Conservation (phyloP, 2,888 invertebrate species). For the Hesperia comma region DNA sequence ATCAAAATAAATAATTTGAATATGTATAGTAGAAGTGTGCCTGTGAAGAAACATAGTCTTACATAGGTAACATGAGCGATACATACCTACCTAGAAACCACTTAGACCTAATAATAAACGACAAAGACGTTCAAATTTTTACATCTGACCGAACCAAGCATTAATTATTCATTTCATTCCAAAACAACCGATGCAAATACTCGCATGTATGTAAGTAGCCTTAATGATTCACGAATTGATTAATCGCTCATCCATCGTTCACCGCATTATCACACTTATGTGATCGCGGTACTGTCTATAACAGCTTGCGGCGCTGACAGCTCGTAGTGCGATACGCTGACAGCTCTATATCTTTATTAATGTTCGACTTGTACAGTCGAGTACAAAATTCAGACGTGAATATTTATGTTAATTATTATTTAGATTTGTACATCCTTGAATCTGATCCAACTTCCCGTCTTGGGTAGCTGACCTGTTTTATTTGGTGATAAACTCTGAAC, state of each 20-base stretch:
- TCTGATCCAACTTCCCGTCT: neutral
- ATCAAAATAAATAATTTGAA: too few species aligned
- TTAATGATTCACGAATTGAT: slow-evolving; percentile 20
- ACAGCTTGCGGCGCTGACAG: slow-evolving; percentile 20
- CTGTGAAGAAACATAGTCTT: too few species aligned
- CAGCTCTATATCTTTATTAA: slow-evolving; percentile 32
- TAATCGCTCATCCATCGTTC: slow-evolving; percentile 7
- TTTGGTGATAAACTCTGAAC: too few species aligned
- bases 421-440: neutral
- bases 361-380: slow-evolving; percentile 19
- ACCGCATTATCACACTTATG: slow-evolving; percentile 17
- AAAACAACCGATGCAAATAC: neutral
- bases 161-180: slow-evolving; percentile 3
- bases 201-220: slow-evolving; percentile 9
- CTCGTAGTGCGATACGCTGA: slow-evolving; percentile 10
- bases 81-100: too few species aligned
- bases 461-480: too few species aligned
- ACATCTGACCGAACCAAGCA: neutral
- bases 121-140: neutral
- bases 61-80: too few species aligned
- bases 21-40: too few species aligned
- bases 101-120: neutral
- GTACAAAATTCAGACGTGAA: neutral
- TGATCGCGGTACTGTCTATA: slow-evolving; percentile 7
- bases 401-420: neutral